phyloP scores from a whole-genome alignment of 2,888 invertebrate genomes.

The Drosophila ustulata region DNA sequence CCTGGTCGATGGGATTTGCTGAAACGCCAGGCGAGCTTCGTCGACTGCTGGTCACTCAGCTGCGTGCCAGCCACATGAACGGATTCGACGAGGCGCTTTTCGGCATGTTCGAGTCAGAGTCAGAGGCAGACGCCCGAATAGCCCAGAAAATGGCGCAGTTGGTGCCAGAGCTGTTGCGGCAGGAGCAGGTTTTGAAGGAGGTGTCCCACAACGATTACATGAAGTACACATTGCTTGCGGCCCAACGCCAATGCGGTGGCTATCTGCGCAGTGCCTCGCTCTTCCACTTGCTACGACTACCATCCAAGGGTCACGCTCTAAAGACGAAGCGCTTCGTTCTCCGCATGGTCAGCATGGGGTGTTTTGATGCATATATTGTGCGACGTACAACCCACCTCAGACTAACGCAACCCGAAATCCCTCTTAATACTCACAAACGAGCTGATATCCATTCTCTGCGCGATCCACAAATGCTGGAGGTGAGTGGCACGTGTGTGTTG shows the following conservation, averaged over 20 bases:
- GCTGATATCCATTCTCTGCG: constrained; percentile 82
- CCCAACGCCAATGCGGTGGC: constrained; percentile 90
- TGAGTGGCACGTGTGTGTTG: constrained; percentile 72
- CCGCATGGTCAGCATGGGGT: constrained; percentile 91
- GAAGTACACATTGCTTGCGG: constrained; percentile 93
- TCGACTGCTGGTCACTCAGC: constrained; percentile 91
- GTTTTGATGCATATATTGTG: constrained; percentile 91
- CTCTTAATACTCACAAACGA: constrained; percentile 29
- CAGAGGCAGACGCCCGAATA: constrained; percentile 66
- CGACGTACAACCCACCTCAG: constrained; percentile 89
- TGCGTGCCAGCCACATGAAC: constrained; percentile 90
- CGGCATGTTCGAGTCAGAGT: constrained; percentile 91
- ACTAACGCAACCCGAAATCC: constrained; percentile 85
- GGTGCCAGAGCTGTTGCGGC: constrained; percentile 91
- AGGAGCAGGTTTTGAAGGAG: constrained; percentile 92
- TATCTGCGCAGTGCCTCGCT: constrained; percentile 87
- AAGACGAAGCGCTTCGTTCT: constrained; percentile 88
- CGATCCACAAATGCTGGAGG: constrained; percentile 91
- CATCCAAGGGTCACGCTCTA: constrained; percentile 86
- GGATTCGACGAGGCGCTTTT: constrained; percentile 90
- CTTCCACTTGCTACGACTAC: constrained; percentile 75
- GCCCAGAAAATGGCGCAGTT: constrained; percentile 90
- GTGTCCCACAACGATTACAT: constrained; percentile 88
- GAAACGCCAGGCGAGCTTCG: constrained; percentile 91
- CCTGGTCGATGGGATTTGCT: constrained; percentile 94